A percentile compares a stretch with the other conserved stretches of the same genome.
Conservation (phyloP, 2,113 vertebrate genomes). For the Catharus minimus region DNA sequence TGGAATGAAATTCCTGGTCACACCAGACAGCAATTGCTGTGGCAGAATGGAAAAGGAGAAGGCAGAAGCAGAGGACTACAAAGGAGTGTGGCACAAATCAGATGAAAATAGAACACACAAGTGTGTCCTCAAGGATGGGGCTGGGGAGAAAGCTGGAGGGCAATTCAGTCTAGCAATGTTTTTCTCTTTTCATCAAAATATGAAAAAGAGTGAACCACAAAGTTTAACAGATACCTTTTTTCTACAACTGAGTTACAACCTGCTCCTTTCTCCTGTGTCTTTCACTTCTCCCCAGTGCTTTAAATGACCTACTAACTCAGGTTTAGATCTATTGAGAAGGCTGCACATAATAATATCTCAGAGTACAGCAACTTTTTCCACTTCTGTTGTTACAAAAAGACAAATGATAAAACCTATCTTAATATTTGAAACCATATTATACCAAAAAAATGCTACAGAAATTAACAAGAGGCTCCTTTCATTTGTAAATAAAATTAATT, state of each 20-base stretch:
- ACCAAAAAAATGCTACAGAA: background rate
- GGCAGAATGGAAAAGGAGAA: background rate
- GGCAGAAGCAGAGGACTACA: background rate
- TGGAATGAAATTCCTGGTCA: background rate
- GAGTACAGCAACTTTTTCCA: background rate
- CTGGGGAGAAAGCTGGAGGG: background rate
- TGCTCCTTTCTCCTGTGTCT: background rate
- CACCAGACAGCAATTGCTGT: background rate
- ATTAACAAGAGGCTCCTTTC: background rate
- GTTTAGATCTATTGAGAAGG: background rate
- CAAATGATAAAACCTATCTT: background rate
- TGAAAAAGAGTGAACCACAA: background rate
- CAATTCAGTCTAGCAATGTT: background rate
- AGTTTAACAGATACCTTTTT: background rate
- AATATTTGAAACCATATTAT: background rate
- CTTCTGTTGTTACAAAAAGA: background rate
- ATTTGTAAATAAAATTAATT: background rate
- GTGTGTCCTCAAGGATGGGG: background rate
- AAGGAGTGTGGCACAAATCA: background rate
- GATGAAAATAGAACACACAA: background rate
- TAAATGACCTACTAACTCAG: background rate
- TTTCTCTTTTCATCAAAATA: background rate
- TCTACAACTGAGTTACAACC: background rate
- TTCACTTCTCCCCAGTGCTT: background rate
- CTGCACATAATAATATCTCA: background rate